Conservation (phyloP, 2,888 invertebrate species). For the Dynastes tityus region DNA sequence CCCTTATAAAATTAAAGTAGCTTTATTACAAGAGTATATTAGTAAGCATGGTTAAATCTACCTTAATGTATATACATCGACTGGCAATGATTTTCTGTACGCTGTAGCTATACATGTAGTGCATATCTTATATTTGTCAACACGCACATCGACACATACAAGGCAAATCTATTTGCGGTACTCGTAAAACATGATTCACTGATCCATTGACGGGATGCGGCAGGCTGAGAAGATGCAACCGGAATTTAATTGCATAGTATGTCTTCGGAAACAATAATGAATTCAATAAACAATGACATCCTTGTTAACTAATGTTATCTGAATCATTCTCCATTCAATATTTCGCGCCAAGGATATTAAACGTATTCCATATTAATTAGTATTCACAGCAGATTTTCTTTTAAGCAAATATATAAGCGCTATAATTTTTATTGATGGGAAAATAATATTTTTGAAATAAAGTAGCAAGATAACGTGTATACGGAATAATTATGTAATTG, state of each 20-base stretch:
- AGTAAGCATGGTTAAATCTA: too few relatives aligned
- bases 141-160: conserved; percentile 9
- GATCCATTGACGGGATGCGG: conserved; percentile 34
- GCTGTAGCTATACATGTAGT: too few relatives aligned
- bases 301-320: conserved; percentile 30
- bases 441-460: not conserved
- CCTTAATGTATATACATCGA: too few relatives aligned
- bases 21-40: too few relatives aligned
- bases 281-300: conserved; percentile 35
- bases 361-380: not conserved
- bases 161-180: conserved; percentile 35
- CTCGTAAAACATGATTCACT: conserved; percentile 34
- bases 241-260: conserved; percentile 41
- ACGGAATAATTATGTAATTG: too few relatives aligned
- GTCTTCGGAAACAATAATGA: conserved; percentile 34
- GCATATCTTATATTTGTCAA: not conserved
- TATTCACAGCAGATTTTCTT: conserved; percentile 20
- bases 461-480: not conserved
- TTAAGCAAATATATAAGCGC: not conserved
- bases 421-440: not conserved
- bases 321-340: conserved; percentile 17
- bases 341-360: conserved; percentile 10
- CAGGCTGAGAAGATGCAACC: conserved; percentile 38
- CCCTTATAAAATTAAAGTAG: too few relatives aligned
- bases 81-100: too few relatives aligned